These are phyloP conservation scores for Agrochola macilenta DNA, from an alignment of 2,888 invertebrate species.

Conservation along the genomic window DNA sequence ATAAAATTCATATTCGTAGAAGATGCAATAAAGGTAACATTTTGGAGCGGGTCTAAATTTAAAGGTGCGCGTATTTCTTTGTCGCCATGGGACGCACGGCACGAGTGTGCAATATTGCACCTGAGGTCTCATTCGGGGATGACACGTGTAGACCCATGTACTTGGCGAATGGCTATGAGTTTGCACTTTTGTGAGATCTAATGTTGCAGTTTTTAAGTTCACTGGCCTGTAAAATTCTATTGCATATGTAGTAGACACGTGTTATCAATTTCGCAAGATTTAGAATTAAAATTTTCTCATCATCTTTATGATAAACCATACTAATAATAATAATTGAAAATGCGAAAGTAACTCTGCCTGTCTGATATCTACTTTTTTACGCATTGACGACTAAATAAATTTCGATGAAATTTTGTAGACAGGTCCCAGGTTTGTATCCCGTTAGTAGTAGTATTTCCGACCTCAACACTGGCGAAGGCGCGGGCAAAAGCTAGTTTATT, in stretches of 20 bases:
- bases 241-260: not conserved
- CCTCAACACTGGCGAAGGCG: not conserved
- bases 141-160: constrained; percentile 46
- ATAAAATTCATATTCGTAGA: constrained; percentile 45
- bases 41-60: constrained; percentile 51
- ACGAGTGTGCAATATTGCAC: constrained; percentile 79
- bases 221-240: not conserved
- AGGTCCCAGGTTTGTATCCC: too few relatives aligned
- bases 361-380: not conserved
- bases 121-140: constrained; percentile 72
- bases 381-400: not conserved
- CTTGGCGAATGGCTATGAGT: constrained; percentile 22
- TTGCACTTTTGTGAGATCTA: constrained; percentile 6
- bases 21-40: constrained; percentile 52
- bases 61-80: constrained; percentile 61
- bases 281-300: not conserved
- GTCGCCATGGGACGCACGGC: constrained; percentile 62
- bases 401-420: not conserved
- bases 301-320: not conserved
- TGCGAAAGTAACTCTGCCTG: not conserved
- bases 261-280: not conserved
- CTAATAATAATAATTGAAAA: not conserved
- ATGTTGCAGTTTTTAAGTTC: not conserved
- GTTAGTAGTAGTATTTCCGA: too few relatives aligned
- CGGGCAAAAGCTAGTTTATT: not conserved